Evolutionary conservation across 2,797 vertebrate species (phyloP), one percentile per base, ranked within the genome.

Genomic region (Sternarchorhynchus goeldii): DNA sequence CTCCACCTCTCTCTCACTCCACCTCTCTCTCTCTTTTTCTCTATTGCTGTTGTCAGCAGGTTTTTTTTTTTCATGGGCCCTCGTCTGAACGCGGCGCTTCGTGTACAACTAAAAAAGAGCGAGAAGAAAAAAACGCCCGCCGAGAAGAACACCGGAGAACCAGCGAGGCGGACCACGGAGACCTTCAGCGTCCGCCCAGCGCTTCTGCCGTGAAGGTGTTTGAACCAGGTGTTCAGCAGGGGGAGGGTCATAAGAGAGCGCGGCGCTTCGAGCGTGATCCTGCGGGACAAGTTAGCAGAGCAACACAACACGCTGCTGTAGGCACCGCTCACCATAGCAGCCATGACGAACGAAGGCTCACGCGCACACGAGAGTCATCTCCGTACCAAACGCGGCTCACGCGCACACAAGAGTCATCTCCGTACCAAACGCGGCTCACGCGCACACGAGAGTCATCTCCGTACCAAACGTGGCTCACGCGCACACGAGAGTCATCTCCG

Each of bases 101-200:
- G 68, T 76, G 55, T 67, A 21, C 77, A 56, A 60, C 39, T 76
- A 32, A 77, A 89, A 83, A 73, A 29, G 68, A 88, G 82, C 84
- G 80, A 86, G 85, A 87, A n/a, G 20, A 8, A 1, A 4, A 87
- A 86, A 25, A 25, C 25, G 25, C 25, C 25, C 25, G 86, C 80
- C 88, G 85, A 88, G 53, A 69, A 80, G 75, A 76, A 85, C 72
- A 81, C 77, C 8, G 69, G 62, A 65, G 39, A 72, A 17, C 39
- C 32, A 64, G 21, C n/a, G 36, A 45, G 18, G 36, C n/a, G 41
- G 16, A 68, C 53, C 10, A 71, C 71, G 82, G 80, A 65, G 39
- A 60, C 56, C 78, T 32, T 70, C 25, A 75, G 62, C 68, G 41
- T 72, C n/a, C 25, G 25, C 25, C 1, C 25, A 25, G 25, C 25